Evolutionary conservation across 2,113 vertebrate species (phyloP).

Genomic region (Dascyllus trimaculatus): DNA sequence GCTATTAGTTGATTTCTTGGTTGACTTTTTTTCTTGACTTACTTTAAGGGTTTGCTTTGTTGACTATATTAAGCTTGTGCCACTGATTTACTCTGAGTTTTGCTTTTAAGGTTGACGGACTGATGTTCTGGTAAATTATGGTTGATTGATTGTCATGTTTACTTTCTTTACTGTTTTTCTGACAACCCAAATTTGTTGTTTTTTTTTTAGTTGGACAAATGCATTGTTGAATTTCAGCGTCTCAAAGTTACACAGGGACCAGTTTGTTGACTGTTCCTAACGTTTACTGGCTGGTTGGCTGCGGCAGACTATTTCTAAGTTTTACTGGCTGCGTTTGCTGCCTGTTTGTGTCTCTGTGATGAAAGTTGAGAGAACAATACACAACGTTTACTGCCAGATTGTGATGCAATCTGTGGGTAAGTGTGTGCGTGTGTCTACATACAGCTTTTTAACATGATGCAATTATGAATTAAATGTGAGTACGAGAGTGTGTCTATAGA

Average conservation of each 20-base stretch:
- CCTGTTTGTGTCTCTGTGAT: conserved; percentile 20
- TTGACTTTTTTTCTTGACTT: too few relatives aligned
- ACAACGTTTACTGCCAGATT: conserved; percentile 40
- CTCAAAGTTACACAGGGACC: neutral
- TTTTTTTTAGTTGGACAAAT: neutral
- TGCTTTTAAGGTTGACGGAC: too few relatives aligned
- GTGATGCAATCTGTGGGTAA: conserved; percentile 62
- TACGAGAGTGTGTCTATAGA: conserved; percentile 46
- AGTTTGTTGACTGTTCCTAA: neutral
- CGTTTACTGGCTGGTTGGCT: neutral
- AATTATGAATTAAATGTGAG: conserved; percentile 32
- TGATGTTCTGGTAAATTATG: too few relatives aligned
- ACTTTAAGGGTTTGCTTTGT: too few relatives aligned
- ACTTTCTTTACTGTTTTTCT: neutral
- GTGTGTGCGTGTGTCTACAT: conserved; percentile 4
- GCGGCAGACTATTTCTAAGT: neutral
- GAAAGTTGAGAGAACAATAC: conserved; percentile 53
- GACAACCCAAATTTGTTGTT: neutral
- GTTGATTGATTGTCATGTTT: too few relatives aligned
- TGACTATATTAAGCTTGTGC: too few relatives aligned
- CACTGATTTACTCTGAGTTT: too few relatives aligned
- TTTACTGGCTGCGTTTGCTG: conserved; percentile 4
- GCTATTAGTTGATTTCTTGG: too few relatives aligned
- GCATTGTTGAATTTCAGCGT: neutral
- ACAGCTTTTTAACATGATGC: conserved; percentile 39